phyloP scores from a whole-genome alignment of 2,113 vertebrate genomes.

The Clupea harengus region DNA sequence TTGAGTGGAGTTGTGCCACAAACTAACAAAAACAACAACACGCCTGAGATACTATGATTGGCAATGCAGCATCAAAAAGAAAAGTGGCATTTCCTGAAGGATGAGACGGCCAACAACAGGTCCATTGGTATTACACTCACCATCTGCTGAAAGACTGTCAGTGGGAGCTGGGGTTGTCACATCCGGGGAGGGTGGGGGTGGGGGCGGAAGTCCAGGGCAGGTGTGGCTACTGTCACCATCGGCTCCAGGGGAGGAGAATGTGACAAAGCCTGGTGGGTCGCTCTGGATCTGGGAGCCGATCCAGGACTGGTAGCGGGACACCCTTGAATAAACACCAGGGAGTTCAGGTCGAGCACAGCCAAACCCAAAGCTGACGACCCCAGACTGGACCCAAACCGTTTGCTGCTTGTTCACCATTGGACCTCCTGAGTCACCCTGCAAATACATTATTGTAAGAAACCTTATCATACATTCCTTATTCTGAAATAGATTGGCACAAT shows the following conservation, averaged over 20 bases:
- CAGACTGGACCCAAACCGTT: slow-evolving; percentile 73
- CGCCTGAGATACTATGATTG: too few species aligned
- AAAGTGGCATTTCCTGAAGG: too few species aligned
- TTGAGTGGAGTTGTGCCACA: too few species aligned
- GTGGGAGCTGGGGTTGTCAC: neutral
- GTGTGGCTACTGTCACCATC: too few species aligned
- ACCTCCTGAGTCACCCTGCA: slow-evolving; percentile 78
- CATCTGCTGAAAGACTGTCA: too few species aligned
- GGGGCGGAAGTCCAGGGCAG: neutral
- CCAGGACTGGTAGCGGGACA: slow-evolving; percentile 75
- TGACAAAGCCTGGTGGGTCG: slow-evolving; percentile 34
- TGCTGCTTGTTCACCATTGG: slow-evolving; percentile 71
- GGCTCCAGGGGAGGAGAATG: slow-evolving; percentile 12
- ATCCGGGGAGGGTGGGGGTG: neutral
- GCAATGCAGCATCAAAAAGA: too few species aligned
- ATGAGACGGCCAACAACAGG: too few species aligned
- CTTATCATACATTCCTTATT: neutral
- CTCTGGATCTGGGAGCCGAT: slow-evolving; percentile 49
- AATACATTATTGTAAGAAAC: slow-evolving; percentile 17
- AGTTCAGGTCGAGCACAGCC: slow-evolving; percentile 74
- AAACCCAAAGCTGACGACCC: slow-evolving; percentile 78
- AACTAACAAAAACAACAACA: too few species aligned
- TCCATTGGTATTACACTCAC: too few species aligned
- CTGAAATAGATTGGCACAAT: neutral
- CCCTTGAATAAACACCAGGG: slow-evolving; percentile 76